phyloP scores from a whole-genome alignment of 2,888 invertebrate species.

The Lamellibrachia satsuma region DNA sequence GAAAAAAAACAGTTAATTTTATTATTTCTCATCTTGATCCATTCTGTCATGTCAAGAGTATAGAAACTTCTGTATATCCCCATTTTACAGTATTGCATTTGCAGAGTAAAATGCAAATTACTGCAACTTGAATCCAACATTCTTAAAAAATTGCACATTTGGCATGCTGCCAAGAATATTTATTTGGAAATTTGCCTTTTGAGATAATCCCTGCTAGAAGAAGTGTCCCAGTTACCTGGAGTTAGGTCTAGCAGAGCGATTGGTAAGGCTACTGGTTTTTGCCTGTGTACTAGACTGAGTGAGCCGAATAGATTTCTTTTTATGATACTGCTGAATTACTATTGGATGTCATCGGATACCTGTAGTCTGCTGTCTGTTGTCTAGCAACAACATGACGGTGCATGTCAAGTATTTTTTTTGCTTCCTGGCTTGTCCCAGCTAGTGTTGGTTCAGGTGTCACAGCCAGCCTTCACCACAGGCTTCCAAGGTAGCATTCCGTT shows the following conservation, averaged over 20 bases:
- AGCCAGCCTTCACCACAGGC: not conserved
- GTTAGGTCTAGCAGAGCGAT: not conserved
- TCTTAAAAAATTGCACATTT: not conserved
- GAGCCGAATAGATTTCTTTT: not conserved
- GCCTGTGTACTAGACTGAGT: not conserved
- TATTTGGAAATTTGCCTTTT: not conserved
- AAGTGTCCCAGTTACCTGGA: not conserved
- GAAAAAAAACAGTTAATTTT: not conserved
- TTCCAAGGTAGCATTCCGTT: not conserved
- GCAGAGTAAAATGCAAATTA: not conserved
- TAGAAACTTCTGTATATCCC: not conserved
- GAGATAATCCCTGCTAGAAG: not conserved
- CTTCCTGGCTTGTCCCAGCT: not conserved
- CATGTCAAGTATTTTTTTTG: slow-evolving; percentile 1
- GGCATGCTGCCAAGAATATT: not conserved
- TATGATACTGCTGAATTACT: not conserved
- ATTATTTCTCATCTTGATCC: too few relatives aligned
- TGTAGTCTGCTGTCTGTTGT: not conserved
- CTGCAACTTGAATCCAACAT: not conserved
- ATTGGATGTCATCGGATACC: slow-evolving; percentile 9
- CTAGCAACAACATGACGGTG: slow-evolving; percentile 9
- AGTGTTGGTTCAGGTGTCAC: not conserved
- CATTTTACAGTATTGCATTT: not conserved
- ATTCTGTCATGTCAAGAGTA: not conserved
- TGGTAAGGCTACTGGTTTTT: not conserved